These are phyloP conservation scores for Megalops cyprinoides DNA, from an alignment of 2,797 vertebrate species.

Conservation along the genomic window DNA sequence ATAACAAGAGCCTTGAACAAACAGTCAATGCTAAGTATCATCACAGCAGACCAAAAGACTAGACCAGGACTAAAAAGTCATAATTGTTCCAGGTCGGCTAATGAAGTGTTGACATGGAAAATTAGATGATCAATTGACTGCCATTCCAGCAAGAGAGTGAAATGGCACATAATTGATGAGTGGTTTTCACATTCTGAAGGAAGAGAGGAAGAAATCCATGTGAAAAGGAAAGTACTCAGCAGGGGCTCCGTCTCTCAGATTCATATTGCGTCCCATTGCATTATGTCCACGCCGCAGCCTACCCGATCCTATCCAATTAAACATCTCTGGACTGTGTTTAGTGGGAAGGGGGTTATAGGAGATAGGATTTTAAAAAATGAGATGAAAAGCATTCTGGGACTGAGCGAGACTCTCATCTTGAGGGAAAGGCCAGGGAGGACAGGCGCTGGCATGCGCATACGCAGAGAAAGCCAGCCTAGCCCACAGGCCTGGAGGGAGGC, in stretches of 20 bases:
- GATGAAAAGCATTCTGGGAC: constrained; percentile 45
- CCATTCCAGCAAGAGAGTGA: not conserved
- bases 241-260: constrained; percentile 39
- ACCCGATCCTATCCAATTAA: constrained; percentile 48
- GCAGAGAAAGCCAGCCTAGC: constrained; percentile 44
- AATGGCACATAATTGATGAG: not conserved
- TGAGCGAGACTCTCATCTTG: constrained; percentile 39
- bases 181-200: not conserved
- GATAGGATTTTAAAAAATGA: constrained; percentile 31
- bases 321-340: constrained; percentile 52
- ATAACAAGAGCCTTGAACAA: not conserved
- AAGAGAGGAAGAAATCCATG: constrained; percentile 21
- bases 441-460: constrained; percentile 38
- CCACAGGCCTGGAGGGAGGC: constrained; percentile 54
- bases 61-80: not conserved
- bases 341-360: constrained; percentile 38
- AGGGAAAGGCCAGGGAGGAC: constrained; percentile 32
- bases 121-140: not conserved
- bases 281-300: constrained; percentile 50
- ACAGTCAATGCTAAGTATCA: not conserved
- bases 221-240: constrained; percentile 40
- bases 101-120: not conserved
- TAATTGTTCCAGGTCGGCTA: not conserved
- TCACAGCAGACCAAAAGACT: no score
- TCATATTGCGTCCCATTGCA: constrained; percentile 55